Conservation (phyloP, 2,888 invertebrate species). For the Thysanoteuthis rhombus region DNA sequence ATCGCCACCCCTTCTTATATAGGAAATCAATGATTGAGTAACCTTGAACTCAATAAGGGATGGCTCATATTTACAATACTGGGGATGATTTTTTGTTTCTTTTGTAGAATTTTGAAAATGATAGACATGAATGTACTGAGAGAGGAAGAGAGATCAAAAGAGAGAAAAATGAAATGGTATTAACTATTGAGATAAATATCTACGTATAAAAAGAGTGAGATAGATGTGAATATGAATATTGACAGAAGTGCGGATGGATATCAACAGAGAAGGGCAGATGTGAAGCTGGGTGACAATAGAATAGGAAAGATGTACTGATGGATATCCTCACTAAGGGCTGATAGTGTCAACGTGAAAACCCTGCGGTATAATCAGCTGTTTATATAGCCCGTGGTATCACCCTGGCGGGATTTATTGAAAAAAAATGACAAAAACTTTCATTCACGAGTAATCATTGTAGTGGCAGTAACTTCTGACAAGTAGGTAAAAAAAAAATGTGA, state of each 20-base stretch:
- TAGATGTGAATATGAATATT: too few relatives aligned
- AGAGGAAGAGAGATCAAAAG: background rate
- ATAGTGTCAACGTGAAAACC: background rate
- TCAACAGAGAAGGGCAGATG: background rate
- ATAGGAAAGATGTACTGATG: background rate
- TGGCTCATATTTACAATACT: conserved; percentile 12
- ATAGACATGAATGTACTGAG: background rate
- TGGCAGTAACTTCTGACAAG: too few relatives aligned
- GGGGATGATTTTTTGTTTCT: background rate
- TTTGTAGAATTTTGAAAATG: background rate
- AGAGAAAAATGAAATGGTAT: background rate
- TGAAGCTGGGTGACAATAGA: background rate
- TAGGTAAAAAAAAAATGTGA: too few relatives aligned
- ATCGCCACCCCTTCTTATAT: background rate
- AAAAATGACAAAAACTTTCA: too few relatives aligned
- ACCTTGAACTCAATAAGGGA: background rate
- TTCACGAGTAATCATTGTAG: too few relatives aligned
- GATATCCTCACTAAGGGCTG: background rate
- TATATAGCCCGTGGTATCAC: too few relatives aligned
- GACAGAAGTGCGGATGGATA: background rate
- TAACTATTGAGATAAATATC: background rate
- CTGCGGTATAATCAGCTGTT: too few relatives aligned
- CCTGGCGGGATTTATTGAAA: too few relatives aligned
- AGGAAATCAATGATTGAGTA: background rate
- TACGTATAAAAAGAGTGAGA: background rate